phyloP scores from a whole-genome alignment of 2,113 vertebrate genomes.

The Verasper variegatus region DNA sequence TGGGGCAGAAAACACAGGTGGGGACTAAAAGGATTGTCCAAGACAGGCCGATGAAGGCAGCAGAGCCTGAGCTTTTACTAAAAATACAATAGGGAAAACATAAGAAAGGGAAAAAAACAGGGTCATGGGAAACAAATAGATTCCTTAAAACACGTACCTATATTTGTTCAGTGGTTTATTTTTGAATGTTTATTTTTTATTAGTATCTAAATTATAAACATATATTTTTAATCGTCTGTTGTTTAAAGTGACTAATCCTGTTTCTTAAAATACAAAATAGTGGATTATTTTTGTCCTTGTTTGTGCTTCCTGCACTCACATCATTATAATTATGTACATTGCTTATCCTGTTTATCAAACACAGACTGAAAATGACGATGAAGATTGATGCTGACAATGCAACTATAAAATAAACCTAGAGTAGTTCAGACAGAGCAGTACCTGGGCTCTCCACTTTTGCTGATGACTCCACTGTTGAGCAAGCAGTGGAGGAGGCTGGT shows the following conservation, averaged over 20 bases:
- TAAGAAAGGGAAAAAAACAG: not conserved
- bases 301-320: no score
- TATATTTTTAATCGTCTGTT: no score
- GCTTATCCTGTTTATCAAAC: no score
- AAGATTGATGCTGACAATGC: not conserved
- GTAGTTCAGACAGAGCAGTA: slow-evolving; percentile 50
- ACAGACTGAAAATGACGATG: not conserved
- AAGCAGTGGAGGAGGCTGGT: slow-evolving; percentile 89
- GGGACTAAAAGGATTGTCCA: slow-evolving; percentile 93
- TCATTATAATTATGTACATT: no score
- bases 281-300: no score
- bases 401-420: not conserved
- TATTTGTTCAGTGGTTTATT: not conserved
- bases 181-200: no score
- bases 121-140: not conserved
- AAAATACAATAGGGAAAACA: slow-evolving; percentile 13
- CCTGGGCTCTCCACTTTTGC: slow-evolving; percentile 88
- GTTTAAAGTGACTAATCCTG: no score
- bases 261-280: no score
- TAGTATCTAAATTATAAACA: no score
- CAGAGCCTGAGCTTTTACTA: slow-evolving; percentile 94
- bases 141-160: not conserved
- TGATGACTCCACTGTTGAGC: slow-evolving; percentile 88
- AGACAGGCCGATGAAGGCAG: slow-evolving; percentile 89
- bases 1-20: slow-evolving; percentile 83